phyloP scores from a whole-genome alignment of 2,113 vertebrate genomes.

The Brienomyrus brachyistius region DNA sequence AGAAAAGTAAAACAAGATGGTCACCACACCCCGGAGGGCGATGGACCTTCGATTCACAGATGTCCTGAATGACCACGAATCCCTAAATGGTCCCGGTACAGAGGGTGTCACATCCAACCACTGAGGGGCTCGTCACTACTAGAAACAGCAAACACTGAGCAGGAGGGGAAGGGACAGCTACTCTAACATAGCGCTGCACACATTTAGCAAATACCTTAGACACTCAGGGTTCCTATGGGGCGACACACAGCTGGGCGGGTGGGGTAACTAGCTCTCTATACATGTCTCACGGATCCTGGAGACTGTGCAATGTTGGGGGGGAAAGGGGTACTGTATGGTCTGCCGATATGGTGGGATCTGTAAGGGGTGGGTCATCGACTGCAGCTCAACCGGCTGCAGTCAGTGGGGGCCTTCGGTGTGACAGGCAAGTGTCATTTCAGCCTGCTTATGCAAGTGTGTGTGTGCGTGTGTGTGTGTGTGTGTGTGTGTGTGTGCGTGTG shows the following conservation, averaged over 20 bases:
- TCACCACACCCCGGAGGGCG: background rate
- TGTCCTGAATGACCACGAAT: background rate
- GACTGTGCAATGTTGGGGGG: background rate
- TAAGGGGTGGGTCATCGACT: background rate
- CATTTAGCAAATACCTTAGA: background rate
- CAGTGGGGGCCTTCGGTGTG: background rate
- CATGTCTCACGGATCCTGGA: background rate
- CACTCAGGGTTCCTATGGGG: background rate
- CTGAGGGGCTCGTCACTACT: background rate
- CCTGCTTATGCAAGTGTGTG: background rate
- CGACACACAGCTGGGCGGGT: background rate
- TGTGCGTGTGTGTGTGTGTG: no score
- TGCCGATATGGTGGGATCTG: background rate
- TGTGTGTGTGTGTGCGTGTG: background rate
- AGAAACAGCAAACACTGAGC: constrained; percentile 4
- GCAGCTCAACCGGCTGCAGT: background rate
- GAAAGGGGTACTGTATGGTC: background rate
- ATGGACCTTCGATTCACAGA: background rate
- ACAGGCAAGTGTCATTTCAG: background rate
- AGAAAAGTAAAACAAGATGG: background rate
- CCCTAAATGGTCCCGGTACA: background rate
- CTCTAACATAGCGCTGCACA: background rate
- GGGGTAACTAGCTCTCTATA: background rate
- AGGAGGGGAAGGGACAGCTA: background rate
- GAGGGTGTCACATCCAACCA: constrained; percentile 8